A percentile compares a stretch with the other conserved stretches of the same genome.
These are phyloP conservation scores for Panurus biarmicus DNA, from an alignment of 2,113 vertebrate species.

Conservation along the genomic window DNA sequence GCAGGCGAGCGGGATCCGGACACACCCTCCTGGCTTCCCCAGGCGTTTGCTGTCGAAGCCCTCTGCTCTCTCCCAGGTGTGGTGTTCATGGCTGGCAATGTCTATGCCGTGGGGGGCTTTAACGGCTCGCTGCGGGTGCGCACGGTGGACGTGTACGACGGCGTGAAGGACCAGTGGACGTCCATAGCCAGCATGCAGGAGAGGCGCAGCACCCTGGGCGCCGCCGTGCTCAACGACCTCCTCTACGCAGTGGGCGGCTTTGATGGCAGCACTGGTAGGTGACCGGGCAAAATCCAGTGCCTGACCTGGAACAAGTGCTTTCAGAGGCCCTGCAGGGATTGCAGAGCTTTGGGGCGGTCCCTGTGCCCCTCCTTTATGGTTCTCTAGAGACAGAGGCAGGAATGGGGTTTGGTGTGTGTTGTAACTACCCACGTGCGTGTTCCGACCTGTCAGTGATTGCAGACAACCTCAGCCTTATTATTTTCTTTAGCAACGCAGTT, in stretches of 20 bases:
- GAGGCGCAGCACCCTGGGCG: conserved; percentile 87
- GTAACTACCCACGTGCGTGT: accelerated
- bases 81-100: conserved; percentile 86
- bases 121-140: conserved; percentile 89
- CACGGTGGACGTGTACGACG: conserved; percentile 89
- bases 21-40: accelerated
- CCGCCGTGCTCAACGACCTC: conserved; percentile 87
- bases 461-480: background rate
- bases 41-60: background rate
- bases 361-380: background rate
- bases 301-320: background rate
- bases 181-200: conserved; percentile 94
- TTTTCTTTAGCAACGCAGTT: background rate
- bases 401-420: background rate
- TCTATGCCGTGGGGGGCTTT: conserved; percentile 91
- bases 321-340: background rate
- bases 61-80: conserved; percentile 73
- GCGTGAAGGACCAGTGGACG: conserved; percentile 86
- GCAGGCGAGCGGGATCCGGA: accelerated
- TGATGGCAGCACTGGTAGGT: conserved; percentile 91
- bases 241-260: conserved; percentile 93
- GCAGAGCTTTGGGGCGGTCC: background rate
- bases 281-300: background rate
- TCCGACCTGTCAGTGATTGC: background rate
- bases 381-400: background rate